A percentile compares a stretch with the other conserved stretches of the same genome.
Evolutionary conservation across 2,113 vertebrate species (phyloP).

Genomic region (Entosphenus tridentatus): DNA sequence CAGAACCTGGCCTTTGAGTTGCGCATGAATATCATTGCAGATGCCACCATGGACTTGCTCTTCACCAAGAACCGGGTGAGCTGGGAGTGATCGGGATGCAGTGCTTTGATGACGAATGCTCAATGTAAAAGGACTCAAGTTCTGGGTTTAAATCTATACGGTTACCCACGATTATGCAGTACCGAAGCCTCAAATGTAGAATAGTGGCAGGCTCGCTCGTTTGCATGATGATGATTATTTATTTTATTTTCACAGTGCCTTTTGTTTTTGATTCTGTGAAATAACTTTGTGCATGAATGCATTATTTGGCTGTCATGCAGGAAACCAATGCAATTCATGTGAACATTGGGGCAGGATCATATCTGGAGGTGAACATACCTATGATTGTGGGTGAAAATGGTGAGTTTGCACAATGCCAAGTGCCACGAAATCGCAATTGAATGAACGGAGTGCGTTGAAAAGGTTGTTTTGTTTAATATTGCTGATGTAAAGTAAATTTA

Average conservation of each 20-base stretch:
- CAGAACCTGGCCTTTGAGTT: constrained; percentile 94
- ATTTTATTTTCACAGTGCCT: no score
- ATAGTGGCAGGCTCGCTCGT: no score
- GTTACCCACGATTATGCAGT: no score
- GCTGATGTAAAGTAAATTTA: neutral
- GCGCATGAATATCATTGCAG: constrained; percentile 96
- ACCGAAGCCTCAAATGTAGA: no score
- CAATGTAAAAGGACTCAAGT: no score
- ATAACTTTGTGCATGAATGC: no score
- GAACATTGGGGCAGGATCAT: constrained; percentile 93
- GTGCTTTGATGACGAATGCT: no score
- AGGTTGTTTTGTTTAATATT: no score
- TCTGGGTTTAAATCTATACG: no score
- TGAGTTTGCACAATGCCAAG: constrained; percentile 19
- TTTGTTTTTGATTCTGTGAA: no score
- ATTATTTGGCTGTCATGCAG: constrained; percentile 18
- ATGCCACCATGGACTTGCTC: constrained; percentile 88
- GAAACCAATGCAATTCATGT: constrained; percentile 98
- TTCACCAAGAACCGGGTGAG: constrained; percentile 95
- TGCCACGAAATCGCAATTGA: neutral
- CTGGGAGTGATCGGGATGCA: neutral
- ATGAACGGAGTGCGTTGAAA: neutral
- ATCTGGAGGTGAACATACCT: constrained; percentile 94
- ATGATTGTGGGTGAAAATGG: constrained; percentile 76
- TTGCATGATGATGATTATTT: no score